phyloP scores from a whole-genome alignment of 2,113 vertebrate species.

The Phoxinus phoxinus region DNA sequence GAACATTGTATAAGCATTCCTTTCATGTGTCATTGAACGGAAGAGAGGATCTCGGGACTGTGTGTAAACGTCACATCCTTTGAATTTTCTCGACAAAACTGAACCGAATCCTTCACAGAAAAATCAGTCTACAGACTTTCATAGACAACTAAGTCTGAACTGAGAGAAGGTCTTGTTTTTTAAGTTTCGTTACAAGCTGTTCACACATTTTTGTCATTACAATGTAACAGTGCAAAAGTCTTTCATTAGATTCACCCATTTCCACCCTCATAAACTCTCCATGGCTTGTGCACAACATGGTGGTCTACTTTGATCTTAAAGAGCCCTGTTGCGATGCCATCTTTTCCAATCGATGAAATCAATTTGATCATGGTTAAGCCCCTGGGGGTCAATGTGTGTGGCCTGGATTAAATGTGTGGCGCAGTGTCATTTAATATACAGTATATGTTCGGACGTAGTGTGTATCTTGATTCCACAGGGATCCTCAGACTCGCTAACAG shows the following conservation, averaged over 20 bases:
- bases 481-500: slow-evolving; percentile 41
- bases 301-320: slow-evolving; percentile 10
- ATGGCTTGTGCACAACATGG: background rate
- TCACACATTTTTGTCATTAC: too few species aligned
- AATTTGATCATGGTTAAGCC: background rate
- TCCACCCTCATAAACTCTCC: background rate
- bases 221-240: background rate
- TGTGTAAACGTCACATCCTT: too few species aligned
- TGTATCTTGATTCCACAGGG: slow-evolving; percentile 7
- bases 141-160: too few species aligned
- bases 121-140: too few species aligned
- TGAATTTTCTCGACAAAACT: too few species aligned
- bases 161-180: too few species aligned
- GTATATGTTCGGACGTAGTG: background rate
- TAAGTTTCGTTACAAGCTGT: too few species aligned
- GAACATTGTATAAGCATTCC: too few species aligned
- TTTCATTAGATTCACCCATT: background rate
- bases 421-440: background rate
- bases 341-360: slow-evolving; percentile 1
- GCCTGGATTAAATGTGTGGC: slow-evolving; percentile 59
- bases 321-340: background rate
- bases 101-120: too few species aligned
- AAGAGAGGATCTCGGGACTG: too few species aligned
- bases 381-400: slow-evolving; percentile 60
- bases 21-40: too few species aligned